Evolutionary conservation across 2,888 invertebrate species (phyloP).

Genomic region (Eupithecia abbreviata): DNA sequence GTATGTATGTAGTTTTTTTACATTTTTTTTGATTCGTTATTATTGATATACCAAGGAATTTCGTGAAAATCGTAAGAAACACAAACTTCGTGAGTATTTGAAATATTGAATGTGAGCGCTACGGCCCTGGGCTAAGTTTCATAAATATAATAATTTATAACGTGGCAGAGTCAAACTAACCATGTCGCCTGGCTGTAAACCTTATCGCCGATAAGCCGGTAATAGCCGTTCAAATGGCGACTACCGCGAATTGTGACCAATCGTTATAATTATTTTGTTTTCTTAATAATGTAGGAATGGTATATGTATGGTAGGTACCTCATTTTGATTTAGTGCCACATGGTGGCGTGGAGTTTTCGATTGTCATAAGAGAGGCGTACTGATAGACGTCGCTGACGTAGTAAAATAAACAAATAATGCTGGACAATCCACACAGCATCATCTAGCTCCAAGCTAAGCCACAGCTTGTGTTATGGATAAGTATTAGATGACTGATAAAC

Average conservation of each 20-base stretch:
- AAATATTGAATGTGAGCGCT: neutral
- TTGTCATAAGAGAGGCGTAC: neutral
- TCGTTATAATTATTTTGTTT: slow-evolving; percentile 72
- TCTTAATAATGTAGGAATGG: slow-evolving; percentile 20
- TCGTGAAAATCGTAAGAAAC: neutral
- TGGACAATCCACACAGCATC: no score
- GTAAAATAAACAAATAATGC: neutral
- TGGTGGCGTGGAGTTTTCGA: no score
- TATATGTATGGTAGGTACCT: neutral
- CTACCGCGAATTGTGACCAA: slow-evolving; percentile 72
- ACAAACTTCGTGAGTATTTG: neutral
- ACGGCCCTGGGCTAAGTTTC: neutral
- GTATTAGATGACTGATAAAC: no score
- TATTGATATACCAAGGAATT: neutral
- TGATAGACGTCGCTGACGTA: no score
- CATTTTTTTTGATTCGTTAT: no score
- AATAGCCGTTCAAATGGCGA: slow-evolving; percentile 74
- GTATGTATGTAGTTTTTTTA: no score
- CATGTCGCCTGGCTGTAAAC: slow-evolving; percentile 76
- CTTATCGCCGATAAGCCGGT: slow-evolving; percentile 75
- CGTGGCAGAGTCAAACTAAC: slow-evolving; percentile 80
- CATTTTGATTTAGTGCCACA: neutral
- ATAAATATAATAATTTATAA: slow-evolving; percentile 72
- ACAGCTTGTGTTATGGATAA: no score
- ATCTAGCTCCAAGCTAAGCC: no score